A percentile compares a stretch with the other conserved stretches of the same genome.
Conservation (phyloP, 2,113 vertebrate species). For the Malurus melanocephalus region DNA sequence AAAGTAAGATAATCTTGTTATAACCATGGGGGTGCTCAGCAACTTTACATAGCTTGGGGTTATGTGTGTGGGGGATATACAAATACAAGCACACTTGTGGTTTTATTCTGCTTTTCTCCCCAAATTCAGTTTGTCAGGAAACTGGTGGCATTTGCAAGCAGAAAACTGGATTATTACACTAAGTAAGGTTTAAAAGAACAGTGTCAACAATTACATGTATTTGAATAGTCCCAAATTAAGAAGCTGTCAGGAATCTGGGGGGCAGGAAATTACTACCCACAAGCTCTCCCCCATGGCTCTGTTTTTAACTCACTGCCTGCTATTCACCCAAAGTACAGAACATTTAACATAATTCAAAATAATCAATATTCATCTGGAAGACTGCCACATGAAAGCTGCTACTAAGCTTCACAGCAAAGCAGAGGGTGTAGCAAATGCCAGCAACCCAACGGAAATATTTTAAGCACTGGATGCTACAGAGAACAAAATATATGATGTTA, state of each 20-base stretch:
- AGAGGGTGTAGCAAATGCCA: not conserved
- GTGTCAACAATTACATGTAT: not conserved
- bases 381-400: not conserved
- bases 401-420: not conserved
- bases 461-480: not conserved
- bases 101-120: not conserved
- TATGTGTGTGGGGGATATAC: not conserved
- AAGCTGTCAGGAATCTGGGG: not conserved
- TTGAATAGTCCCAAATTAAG: not conserved
- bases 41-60: not conserved
- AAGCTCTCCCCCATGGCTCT: not conserved
- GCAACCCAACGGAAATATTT: not conserved
- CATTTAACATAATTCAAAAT: not conserved
- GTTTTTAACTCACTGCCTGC: not conserved
- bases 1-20: conserved; percentile 15
- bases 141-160: not conserved
- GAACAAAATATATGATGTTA: not conserved
- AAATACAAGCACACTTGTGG: not conserved
- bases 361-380: not conserved
- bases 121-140: not conserved
- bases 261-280: not conserved
- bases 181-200: not conserved
- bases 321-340: not conserved
- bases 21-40: not conserved
- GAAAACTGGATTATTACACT: not conserved